Evolutionary conservation across 2,113 vertebrate species (phyloP).

Genomic region (Perccottus glenii): DNA sequence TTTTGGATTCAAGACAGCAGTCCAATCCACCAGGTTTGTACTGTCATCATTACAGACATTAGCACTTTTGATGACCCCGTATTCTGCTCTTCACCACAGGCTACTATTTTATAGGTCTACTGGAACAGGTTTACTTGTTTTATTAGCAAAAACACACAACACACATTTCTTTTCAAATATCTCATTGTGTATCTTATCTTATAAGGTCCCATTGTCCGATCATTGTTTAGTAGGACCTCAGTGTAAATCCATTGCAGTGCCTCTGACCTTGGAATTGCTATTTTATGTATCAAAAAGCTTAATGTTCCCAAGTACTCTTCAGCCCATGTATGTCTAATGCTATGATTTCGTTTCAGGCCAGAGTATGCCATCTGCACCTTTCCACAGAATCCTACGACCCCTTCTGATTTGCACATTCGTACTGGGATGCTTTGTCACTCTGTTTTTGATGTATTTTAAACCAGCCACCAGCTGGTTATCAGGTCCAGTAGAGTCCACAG

Average conservation of each 20-base stretch:
- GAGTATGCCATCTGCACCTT: constrained; percentile 93
- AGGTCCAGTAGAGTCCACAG: constrained; percentile 89
- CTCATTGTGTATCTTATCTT: no score
- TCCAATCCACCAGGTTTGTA: constrained; percentile 75
- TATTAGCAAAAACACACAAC: no score
- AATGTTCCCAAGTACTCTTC: background rate
- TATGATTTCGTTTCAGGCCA: constrained; percentile 80
- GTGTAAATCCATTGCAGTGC: no score
- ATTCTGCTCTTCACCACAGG: background rate
- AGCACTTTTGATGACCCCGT: background rate
- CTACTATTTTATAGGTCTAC: background rate
- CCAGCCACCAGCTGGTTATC: constrained; percentile 93
- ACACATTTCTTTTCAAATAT: no score
- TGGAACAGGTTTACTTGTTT: no score
- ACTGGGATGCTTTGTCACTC: constrained; percentile 93
- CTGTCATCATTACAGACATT: background rate
- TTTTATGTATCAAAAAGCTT: no score
- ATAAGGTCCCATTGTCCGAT: no score
- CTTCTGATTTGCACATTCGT: constrained; percentile 89
- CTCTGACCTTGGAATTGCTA: no score
- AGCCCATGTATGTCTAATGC: background rate
- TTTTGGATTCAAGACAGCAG: constrained; percentile 69
- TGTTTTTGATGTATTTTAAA: constrained; percentile 96
- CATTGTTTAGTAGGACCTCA: no score
- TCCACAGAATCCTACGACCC: constrained; percentile 93